Conservation (phyloP, 2,797 vertebrate species). For the Poeciliopsis turneri region DNA sequence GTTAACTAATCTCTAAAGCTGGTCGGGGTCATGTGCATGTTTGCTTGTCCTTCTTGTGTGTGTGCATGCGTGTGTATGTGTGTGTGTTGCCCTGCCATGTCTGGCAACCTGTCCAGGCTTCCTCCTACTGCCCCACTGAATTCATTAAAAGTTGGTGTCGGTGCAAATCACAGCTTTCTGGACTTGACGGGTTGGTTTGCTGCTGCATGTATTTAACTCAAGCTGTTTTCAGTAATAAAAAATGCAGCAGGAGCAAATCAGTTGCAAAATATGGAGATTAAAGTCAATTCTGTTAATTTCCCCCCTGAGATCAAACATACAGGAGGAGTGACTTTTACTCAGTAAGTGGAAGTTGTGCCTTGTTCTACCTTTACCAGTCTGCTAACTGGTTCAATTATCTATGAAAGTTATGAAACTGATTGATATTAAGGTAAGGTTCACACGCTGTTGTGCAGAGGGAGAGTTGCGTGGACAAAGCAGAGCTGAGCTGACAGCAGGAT, state of each 20-base stretch:
- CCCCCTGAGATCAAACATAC: neutral
- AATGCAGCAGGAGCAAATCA: neutral
- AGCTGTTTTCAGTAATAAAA: neutral
- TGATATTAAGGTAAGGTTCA: neutral
- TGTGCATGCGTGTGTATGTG: too few relatives aligned
- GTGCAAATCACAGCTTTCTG: neutral
- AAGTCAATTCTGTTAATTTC: neutral
- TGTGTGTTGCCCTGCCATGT: too few relatives aligned
- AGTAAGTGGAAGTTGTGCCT: neutral
- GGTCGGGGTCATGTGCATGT: too few relatives aligned
- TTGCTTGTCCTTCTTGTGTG: too few relatives aligned
- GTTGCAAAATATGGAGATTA: neutral
- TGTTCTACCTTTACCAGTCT: neutral
- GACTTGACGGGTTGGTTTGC: neutral
- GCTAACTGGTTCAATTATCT: neutral
- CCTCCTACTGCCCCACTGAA: neutral
- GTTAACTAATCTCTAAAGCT: neutral
- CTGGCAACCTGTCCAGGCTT: neutral
- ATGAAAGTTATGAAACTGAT: neutral
- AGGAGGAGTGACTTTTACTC: neutral
- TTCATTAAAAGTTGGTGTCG: neutral
- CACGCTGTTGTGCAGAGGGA: neutral
- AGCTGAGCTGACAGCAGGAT: conserved; percentile 30
- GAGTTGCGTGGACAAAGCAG: neutral
- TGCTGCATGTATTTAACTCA: neutral